These are phyloP conservation scores for Drosophila niveifrons DNA, from an alignment of 2,888 invertebrate genomes.

Conservation along the genomic window DNA sequence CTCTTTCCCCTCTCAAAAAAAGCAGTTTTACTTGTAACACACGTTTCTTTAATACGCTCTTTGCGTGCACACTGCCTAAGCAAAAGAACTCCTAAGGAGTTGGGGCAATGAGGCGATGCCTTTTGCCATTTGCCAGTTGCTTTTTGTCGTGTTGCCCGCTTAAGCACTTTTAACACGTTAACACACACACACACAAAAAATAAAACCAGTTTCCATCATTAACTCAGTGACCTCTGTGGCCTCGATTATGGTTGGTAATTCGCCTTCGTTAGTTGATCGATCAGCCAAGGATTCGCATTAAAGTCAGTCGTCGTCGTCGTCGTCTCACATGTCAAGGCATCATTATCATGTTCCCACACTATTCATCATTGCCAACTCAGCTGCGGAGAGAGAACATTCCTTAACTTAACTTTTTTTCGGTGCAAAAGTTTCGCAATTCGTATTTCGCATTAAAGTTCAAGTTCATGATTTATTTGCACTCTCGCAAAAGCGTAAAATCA, in stretches of 20 bases:
- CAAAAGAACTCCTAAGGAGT: not conserved
- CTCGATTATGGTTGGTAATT: conserved; percentile 3
- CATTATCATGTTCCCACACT: conserved; percentile 29
- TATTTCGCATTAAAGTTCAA: not conserved
- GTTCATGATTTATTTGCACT: conserved; percentile 1
- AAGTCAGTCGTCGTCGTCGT: not conserved
- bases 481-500: not conserved
- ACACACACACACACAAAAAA: conserved; percentile 15
- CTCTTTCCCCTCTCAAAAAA: conserved; percentile 22
- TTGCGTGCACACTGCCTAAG: conserved; percentile 59
- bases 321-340: conserved; percentile 33
- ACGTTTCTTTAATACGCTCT: conserved; percentile 66
- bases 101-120: not conserved
- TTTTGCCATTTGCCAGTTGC: conserved; percentile 44
- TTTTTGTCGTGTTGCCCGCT: conserved; percentile 37
- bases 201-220: not conserved
- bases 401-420: no score
- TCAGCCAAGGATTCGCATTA: conserved; percentile 11
- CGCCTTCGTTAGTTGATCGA: conserved; percentile 36
- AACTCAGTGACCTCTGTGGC: conserved; percentile 10
- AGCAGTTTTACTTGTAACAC: conserved; percentile 13
- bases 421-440: not conserved
- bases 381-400: no score
- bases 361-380: conserved; percentile 10
- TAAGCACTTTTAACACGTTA: conserved; percentile 77